phyloP scores from a whole-genome alignment of 2,113 vertebrate genomes.

The Beaufortia kweichowensis region DNA sequence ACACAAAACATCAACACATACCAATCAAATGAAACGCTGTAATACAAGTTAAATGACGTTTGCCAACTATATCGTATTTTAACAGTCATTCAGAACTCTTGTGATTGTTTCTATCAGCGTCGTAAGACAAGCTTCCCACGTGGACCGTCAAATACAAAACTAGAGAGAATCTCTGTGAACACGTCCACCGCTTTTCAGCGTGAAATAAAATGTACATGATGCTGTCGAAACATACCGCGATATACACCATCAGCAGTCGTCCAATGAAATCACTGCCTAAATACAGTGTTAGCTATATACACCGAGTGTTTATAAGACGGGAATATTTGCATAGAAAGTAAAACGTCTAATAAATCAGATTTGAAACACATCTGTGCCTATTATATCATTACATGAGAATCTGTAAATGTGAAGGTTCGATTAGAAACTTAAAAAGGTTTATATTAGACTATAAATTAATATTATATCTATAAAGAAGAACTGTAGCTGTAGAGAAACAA shows the following conservation, averaged over 20 bases:
- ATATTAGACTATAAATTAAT: neutral
- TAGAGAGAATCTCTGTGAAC: slow-evolving; percentile 88
- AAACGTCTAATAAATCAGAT: slow-evolving; percentile 57
- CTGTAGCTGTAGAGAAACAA: no score
- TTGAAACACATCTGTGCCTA: neutral
- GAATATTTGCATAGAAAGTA: slow-evolving; percentile 79
- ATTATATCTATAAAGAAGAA: no score
- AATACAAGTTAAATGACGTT: slow-evolving; percentile 65
- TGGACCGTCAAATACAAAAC: slow-evolving; percentile 86
- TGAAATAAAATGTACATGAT: slow-evolving; percentile 99
- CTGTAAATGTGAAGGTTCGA: neutral
- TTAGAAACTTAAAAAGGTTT: neutral
- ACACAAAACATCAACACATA: slow-evolving; percentile 47
- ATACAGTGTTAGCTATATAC: slow-evolving; percentile 86
- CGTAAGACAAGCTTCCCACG: slow-evolving; percentile 67
- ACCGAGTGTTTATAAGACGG: slow-evolving; percentile 64
- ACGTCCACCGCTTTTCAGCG: slow-evolving; percentile 93
- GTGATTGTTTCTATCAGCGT: slow-evolving; percentile 84
- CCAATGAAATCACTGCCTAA: slow-evolving; percentile 73
- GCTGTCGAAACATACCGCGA: slow-evolving; percentile 86
- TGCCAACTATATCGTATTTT: slow-evolving; percentile 77
- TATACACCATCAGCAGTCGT: slow-evolving; percentile 80
- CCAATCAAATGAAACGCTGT: slow-evolving; percentile 53
- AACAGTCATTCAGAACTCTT: slow-evolving; percentile 82
- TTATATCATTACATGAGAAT: no score